Evolutionary conservation across 2,888 invertebrate genomes (phyloP).

Genomic region (Phengaris arion): DNA sequence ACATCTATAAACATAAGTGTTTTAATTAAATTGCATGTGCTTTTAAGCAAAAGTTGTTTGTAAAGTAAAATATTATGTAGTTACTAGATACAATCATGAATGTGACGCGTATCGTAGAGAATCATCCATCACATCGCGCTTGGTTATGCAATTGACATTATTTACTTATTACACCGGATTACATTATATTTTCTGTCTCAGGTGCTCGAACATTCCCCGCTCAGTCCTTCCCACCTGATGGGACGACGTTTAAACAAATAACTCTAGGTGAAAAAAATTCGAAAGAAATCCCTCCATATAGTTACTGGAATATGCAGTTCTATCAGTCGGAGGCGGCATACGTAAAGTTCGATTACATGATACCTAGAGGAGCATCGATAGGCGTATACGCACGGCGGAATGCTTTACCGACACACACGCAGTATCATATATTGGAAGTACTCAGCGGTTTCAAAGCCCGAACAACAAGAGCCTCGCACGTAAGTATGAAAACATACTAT

Average conservation of each 20-base stretch:
- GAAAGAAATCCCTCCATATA: constrained; percentile 94
- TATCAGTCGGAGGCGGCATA: constrained; percentile 96
- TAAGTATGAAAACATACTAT: constrained; percentile 76
- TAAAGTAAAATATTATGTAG: background rate
- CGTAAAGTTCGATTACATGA: constrained; percentile 96
- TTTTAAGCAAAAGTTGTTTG: constrained; percentile 33
- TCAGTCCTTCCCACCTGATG: constrained; percentile 94
- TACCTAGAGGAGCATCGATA: constrained; percentile 93
- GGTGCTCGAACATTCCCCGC: constrained; percentile 94
- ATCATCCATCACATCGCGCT: constrained; percentile 63
- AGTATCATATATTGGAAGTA: constrained; percentile 97
- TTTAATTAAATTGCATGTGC: constrained; percentile 52
- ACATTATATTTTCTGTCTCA: constrained; percentile 55
- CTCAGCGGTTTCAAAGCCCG: constrained; percentile 93
- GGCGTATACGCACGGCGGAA: constrained; percentile 97
- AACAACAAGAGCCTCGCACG: constrained; percentile 90
- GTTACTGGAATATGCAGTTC: constrained; percentile 99
- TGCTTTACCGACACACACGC: constrained; percentile 96
- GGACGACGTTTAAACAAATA: constrained; percentile 94
- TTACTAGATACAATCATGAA: background rate
- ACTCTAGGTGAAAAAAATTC: constrained; percentile 91
- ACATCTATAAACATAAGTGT: constrained; percentile 20
- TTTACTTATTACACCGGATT: constrained; percentile 22
- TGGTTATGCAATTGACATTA: constrained; percentile 39
- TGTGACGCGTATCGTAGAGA: background rate